Evolutionary conservation across 2,888 invertebrate species (phyloP).

Genomic region (Dugesia japonica): DNA sequence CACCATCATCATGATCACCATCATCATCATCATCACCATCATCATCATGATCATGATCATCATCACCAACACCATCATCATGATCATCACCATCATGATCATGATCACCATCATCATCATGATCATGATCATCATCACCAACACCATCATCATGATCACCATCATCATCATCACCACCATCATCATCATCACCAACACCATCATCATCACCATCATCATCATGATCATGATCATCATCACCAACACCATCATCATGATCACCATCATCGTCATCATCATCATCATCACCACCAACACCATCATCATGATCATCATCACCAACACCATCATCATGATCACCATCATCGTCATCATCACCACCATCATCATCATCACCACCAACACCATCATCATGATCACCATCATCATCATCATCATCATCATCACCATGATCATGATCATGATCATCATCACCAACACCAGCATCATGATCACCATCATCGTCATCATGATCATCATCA

Average conservation of each 20-base stretch:
- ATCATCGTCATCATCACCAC: constrained; percentile 6
- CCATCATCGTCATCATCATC: neutral
- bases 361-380: constrained; percentile 21
- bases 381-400: too few relatives aligned
- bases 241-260: too few relatives aligned
- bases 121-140: too few relatives aligned
- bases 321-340: too few relatives aligned
- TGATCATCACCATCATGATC: neutral
- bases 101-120: constrained; percentile 23
- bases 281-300: too few relatives aligned
- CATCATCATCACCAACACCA: too few relatives aligned
- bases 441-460: constrained; percentile 5
- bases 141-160: too few relatives aligned
- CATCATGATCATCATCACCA: constrained; percentile 21
- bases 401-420: too few relatives aligned
- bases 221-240: constrained; percentile 21
- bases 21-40: constrained; percentile 28
- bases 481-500: constrained; percentile 23
- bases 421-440: constrained; percentile 1
- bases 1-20: too few relatives aligned
- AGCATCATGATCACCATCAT: constrained; percentile 23
- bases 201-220: constrained; percentile 17
- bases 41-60: constrained; percentile 20
- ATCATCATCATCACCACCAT: too few relatives aligned
- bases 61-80: too few relatives aligned